phyloP scores from a whole-genome alignment of 2,888 invertebrate genomes.

The Melikaiella ostensackeni region DNA sequence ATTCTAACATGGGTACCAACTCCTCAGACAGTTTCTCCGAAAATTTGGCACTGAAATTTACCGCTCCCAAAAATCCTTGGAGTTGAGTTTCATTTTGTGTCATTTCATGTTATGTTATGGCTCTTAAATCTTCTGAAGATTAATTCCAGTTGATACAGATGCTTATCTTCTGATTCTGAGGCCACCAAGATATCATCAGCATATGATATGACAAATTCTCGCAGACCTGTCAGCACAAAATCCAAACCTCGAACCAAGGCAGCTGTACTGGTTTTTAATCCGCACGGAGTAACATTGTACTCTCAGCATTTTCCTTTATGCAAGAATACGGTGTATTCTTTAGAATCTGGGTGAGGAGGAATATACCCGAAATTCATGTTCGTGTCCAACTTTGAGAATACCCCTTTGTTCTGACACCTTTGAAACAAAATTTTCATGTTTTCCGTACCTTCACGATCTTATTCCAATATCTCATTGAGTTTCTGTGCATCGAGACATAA shows the following conservation, averaged over 20 bases:
- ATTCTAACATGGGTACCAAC: constrained; percentile 21
- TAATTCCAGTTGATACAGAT: too few species aligned
- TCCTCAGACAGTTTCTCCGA: not conserved
- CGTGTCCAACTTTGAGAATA: constrained; percentile 41
- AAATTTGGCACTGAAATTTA: constrained; percentile 43
- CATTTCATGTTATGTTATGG: not conserved
- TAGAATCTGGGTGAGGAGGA: constrained; percentile 43
- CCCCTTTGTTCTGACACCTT: constrained; percentile 23
- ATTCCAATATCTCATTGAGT: not conserved
- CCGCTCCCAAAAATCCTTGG: constrained; percentile 35
- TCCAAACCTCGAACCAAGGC: not conserved
- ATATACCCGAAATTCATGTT: constrained; percentile 54
- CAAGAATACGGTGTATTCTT: constrained; percentile 45
- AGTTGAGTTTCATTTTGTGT: constrained; percentile 34
- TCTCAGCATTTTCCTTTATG: constrained; percentile 43
- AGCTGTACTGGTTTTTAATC: constrained; percentile 39
- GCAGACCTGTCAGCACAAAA: too few species aligned
- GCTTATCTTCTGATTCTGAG: too few species aligned
- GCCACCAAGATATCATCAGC: too few species aligned
- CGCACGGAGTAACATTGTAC: constrained; percentile 43
- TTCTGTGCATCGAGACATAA: not conserved
- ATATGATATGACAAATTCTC: too few species aligned
- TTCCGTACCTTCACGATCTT: not conserved
- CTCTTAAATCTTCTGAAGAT: not conserved
- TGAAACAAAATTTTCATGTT: constrained; percentile 37